Evolutionary conservation across 2,888 invertebrate genomes (phyloP).

Genomic region (Sinohyriopsis cumingii): DNA sequence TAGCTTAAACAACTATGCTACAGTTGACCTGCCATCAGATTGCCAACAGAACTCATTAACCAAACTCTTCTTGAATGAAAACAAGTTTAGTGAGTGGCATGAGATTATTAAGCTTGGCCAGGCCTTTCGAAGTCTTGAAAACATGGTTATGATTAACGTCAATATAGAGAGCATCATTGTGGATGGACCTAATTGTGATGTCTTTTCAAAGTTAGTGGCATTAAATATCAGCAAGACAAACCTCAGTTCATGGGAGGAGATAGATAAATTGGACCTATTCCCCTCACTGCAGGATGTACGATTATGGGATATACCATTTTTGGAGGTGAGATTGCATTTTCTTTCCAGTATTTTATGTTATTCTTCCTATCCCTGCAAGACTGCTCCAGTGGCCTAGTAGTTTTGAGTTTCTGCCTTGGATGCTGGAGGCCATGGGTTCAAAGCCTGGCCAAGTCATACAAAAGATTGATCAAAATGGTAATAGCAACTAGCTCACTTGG

Average conservation of each 20-base stretch:
- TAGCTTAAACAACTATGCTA: slow-evolving; percentile 83
- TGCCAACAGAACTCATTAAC: slow-evolving; percentile 75
- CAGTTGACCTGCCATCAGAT: slow-evolving; percentile 62
- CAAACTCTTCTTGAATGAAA: slow-evolving; percentile 90
- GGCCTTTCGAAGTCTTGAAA: slow-evolving; percentile 89
- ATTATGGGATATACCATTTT: slow-evolving; percentile 82
- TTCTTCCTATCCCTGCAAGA: too few relatives aligned
- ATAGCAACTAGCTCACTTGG: too few relatives aligned
- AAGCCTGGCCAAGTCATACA: too few relatives aligned
- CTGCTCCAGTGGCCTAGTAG: too few relatives aligned
- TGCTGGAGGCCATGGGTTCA: too few relatives aligned
- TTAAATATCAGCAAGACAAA: slow-evolving; percentile 87
- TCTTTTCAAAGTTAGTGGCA: slow-evolving; percentile 76
- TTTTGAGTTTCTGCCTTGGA: too few relatives aligned
- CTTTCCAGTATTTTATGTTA: too few relatives aligned
- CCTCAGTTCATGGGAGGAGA: slow-evolving; percentile 89
- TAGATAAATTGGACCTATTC: slow-evolving; percentile 88
- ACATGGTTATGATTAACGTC: slow-evolving; percentile 79
- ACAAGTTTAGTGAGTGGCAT: slow-evolving; percentile 87
- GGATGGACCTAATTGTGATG: slow-evolving; percentile 26
- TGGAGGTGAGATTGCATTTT: slow-evolving; percentile 71
- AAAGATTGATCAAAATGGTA: too few relatives aligned
- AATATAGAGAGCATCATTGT: slow-evolving; percentile 41
- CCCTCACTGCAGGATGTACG: slow-evolving; percentile 87
- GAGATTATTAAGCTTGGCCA: slow-evolving; percentile 88